These are phyloP conservation scores for Lingula anatina DNA, from an alignment of 2,888 invertebrate species.

Conservation along the genomic window DNA sequence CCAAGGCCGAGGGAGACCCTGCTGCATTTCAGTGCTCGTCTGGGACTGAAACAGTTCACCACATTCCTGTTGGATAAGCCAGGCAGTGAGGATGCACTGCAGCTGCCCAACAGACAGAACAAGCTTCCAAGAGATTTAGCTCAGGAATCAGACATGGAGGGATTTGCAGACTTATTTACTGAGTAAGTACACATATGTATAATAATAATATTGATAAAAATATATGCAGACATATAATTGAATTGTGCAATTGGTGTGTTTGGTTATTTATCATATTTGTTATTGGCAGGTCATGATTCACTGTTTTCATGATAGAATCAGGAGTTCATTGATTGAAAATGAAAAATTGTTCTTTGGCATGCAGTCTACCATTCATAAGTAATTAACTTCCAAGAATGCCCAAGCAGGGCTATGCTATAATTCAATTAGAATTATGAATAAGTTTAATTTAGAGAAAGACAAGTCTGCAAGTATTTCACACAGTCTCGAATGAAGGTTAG, in stretches of 20 bases:
- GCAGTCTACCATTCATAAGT: too few species aligned
- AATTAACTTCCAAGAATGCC: too few species aligned
- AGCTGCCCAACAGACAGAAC: conserved; percentile 28
- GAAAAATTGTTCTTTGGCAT: too few species aligned
- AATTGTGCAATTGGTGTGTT: neutral
- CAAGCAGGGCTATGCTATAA: too few species aligned
- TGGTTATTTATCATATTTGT: neutral
- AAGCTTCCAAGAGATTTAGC: conserved; percentile 33
- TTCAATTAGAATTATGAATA: too few species aligned
- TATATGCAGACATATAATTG: neutral
- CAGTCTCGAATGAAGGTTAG: too few species aligned
- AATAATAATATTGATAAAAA: neutral
- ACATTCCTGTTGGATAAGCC: conserved; percentile 29
- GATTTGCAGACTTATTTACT: conserved; percentile 28
- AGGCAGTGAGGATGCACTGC: conserved; percentile 25
- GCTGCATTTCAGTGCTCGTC: conserved; percentile 36
- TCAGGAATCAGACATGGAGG: conserved; percentile 21
- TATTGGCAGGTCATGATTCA: neutral
- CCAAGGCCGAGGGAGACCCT: conserved; percentile 24
- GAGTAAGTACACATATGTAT: conserved; percentile 21
- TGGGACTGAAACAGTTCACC: conserved; percentile 30
- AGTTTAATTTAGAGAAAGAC: too few species aligned
- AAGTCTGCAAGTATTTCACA: too few species aligned
- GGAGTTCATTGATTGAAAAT: too few species aligned
- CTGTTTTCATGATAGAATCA: neutral